Percentiles rank a stretch among this genome's conserved stretches.
Conservation (phyloP, 2,113 vertebrate species). For the Pogonocichla stellata region DNA sequence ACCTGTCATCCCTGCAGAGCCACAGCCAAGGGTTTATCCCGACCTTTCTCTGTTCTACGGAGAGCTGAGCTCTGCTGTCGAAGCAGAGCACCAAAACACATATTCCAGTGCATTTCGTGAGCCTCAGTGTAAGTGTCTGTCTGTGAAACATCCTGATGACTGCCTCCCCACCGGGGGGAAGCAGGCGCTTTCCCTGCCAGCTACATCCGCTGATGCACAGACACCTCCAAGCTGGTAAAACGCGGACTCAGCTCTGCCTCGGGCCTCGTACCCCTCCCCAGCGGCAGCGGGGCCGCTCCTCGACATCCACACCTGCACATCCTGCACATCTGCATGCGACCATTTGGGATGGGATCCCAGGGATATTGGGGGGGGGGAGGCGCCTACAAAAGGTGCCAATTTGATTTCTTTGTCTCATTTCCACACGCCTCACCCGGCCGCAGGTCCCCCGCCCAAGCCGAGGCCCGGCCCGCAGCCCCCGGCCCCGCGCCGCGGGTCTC, state of each 20-base stretch:
- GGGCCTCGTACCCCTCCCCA: background rate
- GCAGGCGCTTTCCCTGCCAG: background rate
- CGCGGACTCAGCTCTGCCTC: background rate
- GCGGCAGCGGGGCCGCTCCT: background rate
- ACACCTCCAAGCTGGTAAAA: background rate
- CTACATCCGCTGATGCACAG: background rate
- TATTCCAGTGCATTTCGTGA: accelerated
- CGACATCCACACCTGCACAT: background rate
- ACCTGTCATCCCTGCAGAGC: background rate
- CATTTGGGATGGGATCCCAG: background rate
- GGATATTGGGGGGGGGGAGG: accelerated
- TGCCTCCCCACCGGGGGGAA: background rate
- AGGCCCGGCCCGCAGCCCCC: slow-evolving; percentile 80
- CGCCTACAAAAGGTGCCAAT: background rate
- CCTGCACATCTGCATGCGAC: background rate
- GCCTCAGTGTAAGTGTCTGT: background rate
- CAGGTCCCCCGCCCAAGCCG: slow-evolving; percentile 58
- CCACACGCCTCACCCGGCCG: background rate
- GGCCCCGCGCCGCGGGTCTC: background rate
- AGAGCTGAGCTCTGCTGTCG: background rate
- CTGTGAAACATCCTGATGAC: background rate
- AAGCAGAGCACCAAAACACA: background rate
- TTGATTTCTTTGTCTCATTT: background rate
- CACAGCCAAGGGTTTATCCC: background rate
- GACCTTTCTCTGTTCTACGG: background rate